Evolutionary conservation across 2,113 vertebrate genomes (phyloP).

Genomic region (Variabilichromis moorii): DNA sequence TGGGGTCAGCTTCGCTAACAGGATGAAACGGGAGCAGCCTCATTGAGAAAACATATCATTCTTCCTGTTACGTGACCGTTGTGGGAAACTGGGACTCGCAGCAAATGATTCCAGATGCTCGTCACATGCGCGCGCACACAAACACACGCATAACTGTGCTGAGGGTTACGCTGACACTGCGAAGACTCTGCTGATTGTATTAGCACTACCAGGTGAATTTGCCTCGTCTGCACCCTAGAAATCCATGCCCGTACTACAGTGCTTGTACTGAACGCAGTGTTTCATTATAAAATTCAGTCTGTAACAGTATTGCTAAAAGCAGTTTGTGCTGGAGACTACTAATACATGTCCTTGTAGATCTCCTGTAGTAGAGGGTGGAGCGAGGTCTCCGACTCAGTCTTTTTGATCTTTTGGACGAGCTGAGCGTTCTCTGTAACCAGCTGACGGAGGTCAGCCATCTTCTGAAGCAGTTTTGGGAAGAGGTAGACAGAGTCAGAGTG

Average conservation of each 20-base stretch:
- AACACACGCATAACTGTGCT: background rate
- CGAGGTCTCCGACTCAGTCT: conserved; percentile 91
- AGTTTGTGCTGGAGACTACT: conserved; percentile 40
- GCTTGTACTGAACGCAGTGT: conserved; percentile 56
- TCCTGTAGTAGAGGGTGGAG: conserved; percentile 96
- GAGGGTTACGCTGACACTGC: conserved; percentile 33
- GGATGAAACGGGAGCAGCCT: conserved; percentile 56
- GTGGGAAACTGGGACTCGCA: conserved; percentile 48
- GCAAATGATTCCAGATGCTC: conserved; percentile 62
- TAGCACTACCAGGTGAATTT: conserved; percentile 33
- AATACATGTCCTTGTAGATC: conserved; percentile 99
- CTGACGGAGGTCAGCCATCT: conserved; percentile 97
- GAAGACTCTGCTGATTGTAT: conserved; percentile 39
- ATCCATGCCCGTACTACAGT: conserved; percentile 45
- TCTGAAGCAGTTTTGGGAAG: conserved; percentile 98
- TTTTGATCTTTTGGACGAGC: conserved; percentile 97
- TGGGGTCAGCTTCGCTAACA: conserved; percentile 44
- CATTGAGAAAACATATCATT: conserved; percentile 45
- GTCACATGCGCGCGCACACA: background rate
- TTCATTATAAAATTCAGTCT: conserved; percentile 37
- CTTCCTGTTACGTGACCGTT: conserved; percentile 47
- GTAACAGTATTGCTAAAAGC: conserved; percentile 62
- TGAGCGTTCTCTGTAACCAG: conserved; percentile 94
- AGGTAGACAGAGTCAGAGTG: conserved; percentile 92
- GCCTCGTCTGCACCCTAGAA: conserved; percentile 13